Evolutionary conservation across 2,888 invertebrate species (phyloP).

Genomic region (Asteroscopus sphinx): DNA sequence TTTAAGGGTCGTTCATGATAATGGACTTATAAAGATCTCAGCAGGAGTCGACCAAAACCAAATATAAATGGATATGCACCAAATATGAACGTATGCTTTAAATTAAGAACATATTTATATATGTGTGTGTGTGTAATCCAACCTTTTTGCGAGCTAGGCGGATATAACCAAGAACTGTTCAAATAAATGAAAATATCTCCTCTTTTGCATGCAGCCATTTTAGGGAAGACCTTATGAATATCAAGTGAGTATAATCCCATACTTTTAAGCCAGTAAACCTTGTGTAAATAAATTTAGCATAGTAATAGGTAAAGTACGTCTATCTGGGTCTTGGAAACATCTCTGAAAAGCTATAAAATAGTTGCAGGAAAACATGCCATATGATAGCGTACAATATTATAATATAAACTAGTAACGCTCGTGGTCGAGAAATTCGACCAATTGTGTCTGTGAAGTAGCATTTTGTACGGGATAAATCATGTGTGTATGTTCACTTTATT

Average conservation of each 20-base stretch:
- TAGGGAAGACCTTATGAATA: constrained; percentile 79
- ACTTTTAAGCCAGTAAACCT: constrained; percentile 14
- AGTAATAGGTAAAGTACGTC: constrained; percentile 6
- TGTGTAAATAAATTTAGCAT: no score
- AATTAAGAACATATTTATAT: not conserved
- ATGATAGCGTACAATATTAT: no score
- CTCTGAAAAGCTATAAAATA: not conserved
- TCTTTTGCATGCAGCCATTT: constrained; percentile 83
- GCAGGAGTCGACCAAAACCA: no score
- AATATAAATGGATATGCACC: no score
- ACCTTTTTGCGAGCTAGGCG: not conserved
- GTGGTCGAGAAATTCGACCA: no score
- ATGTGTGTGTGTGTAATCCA: not conserved
- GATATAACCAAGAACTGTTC: not conserved
- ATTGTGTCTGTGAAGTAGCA: no score
- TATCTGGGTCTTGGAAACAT: constrained; percentile 1
- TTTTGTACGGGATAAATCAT: no score
- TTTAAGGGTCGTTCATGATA: no score
- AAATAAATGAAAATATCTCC: constrained; percentile 37
- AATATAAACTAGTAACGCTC: no score
- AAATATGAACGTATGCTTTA: no score
- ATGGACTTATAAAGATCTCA: no score
- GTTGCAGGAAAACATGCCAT: not conserved
- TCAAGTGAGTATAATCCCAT: constrained; percentile 77
- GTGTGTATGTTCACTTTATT: no score